A percentile compares a stretch with the other conserved stretches of the same genome.
These are phyloP conservation scores for Machaerirhynchus nigripectus DNA, from an alignment of 2,113 vertebrate genomes.

Conservation along the genomic window DNA sequence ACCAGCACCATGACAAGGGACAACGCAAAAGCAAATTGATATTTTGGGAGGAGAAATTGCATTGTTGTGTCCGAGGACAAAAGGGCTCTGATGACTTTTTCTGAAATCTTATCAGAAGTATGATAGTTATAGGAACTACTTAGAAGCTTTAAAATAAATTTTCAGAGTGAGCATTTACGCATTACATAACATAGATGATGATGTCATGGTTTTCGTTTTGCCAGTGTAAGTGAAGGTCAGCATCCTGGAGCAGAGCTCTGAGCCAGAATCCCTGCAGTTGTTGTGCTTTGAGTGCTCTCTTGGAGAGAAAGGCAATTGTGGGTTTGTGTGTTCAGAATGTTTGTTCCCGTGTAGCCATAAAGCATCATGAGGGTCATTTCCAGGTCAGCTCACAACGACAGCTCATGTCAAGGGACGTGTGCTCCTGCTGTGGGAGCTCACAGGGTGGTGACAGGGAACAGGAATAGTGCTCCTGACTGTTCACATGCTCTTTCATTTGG, in stretches of 20 bases:
- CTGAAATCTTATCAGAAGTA: not conserved
- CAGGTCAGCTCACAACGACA: not conserved
- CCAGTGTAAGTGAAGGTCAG: not conserved
- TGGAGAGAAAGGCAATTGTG: not conserved
- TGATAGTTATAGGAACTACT: not conserved
- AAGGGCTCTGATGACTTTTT: not conserved
- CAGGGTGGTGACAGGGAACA: not conserved
- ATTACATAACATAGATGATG: not conserved
- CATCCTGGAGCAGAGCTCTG: not conserved
- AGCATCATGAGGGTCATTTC: not conserved
- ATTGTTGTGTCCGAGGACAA: not conserved
- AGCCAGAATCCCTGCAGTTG: not conserved
- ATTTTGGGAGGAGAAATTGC: not conserved
- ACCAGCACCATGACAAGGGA: not conserved
- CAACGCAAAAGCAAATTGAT: not conserved
- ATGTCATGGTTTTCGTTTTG: not conserved
- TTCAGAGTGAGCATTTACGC: not conserved
- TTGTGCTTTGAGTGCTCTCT: not conserved
- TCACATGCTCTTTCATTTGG: accelerated
- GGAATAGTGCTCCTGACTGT: not conserved
- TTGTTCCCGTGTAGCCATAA: not conserved
- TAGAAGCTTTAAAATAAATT: not conserved
- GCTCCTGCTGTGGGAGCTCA: not conserved
- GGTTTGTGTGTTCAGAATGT: not conserved
- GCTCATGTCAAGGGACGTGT: accelerated